Percentiles rank a stretch among this genome's conserved stretches.
These are phyloP conservation scores for Caenorhabditis wallacei DNA, from an alignment of 2,888 invertebrate genomes.

Conservation along the genomic window DNA sequence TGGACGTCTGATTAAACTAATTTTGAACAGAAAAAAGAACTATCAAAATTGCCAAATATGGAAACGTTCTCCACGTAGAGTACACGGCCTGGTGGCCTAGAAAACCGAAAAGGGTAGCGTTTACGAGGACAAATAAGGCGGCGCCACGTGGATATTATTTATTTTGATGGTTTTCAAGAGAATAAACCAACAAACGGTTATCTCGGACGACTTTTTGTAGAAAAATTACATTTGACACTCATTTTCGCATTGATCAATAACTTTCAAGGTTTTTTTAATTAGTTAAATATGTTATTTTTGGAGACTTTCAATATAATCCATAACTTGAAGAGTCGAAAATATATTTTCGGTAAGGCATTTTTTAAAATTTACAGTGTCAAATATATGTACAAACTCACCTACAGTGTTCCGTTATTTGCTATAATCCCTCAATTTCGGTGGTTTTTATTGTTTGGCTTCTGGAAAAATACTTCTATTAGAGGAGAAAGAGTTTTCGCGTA, in stretches of 20 bases:
- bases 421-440: constrained; percentile 5
- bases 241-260: too few species aligned
- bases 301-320: too few species aligned
- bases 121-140: constrained; percentile 9
- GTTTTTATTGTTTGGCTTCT: constrained; percentile 13
- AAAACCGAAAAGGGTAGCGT: neutral
- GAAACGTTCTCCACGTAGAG: constrained; percentile 43
- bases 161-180: too few species aligned
- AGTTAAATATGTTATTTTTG: too few species aligned
- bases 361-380: too few species aligned
- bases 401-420: constrained; percentile 10
- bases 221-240: too few species aligned
- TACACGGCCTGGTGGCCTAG: constrained; percentile 39
- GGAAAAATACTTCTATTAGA: constrained; percentile 9
- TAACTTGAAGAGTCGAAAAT: too few species aligned
- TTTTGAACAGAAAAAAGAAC: neutral
- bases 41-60: constrained; percentile 24
- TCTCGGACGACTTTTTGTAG: too few species aligned
- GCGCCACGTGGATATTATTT: constrained; percentile 5
- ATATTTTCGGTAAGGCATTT: too few species aligned
- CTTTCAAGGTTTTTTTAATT: too few species aligned
- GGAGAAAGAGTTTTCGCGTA: neutral
- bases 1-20: too few species aligned
- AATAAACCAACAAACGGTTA: too few species aligned
- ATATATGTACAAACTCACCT: constrained; percentile 7